Conservation (phyloP, 1,140 invertebrate genomes). For the Euwallacea fornicatus region DNA sequence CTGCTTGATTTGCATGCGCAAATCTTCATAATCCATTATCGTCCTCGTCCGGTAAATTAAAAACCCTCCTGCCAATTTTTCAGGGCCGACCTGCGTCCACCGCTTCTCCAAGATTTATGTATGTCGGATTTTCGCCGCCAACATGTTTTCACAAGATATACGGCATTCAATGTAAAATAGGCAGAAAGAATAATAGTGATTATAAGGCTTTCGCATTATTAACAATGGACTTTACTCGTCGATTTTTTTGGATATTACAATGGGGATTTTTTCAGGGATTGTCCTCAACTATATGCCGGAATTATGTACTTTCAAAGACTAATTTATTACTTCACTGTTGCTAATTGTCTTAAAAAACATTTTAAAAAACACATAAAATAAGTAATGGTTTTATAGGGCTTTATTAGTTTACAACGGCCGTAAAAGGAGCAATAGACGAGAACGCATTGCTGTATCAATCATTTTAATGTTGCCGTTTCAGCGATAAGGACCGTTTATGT, state of each 20-base stretch:
- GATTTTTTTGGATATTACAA: conserved; percentile 31
- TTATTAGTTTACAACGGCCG: conserved; percentile 29
- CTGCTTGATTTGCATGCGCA: not conserved
- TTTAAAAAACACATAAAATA: conserved; percentile 15
- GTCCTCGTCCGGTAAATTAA: conserved; percentile 20
- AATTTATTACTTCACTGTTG: too few species aligned
- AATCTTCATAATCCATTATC: conserved; percentile 27
- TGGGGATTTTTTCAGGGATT: conserved; percentile 21
- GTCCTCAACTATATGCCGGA: not conserved
- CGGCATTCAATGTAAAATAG: conserved; percentile 50
- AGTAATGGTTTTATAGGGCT: conserved; percentile 29
- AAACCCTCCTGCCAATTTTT: conserved; percentile 34
- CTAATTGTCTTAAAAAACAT: too few species aligned
- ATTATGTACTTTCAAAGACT: too few species aligned
- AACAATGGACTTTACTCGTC: conserved; percentile 33
- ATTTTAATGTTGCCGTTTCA: conserved; percentile 23
- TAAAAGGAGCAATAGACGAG: conserved; percentile 30
- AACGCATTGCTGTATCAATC: conserved; percentile 32
- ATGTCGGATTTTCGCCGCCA: conserved; percentile 46
- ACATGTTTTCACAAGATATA: conserved; percentile 47
- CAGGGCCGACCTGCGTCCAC: conserved; percentile 37
- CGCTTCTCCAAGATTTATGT: conserved; percentile 46
- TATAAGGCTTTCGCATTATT: conserved; percentile 37
- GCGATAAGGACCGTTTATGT: conserved; percentile 20
- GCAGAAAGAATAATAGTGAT: conserved; percentile 47